Evolutionary conservation across 2,888 invertebrate species (phyloP).

Genomic region (Andrena marginata): DNA sequence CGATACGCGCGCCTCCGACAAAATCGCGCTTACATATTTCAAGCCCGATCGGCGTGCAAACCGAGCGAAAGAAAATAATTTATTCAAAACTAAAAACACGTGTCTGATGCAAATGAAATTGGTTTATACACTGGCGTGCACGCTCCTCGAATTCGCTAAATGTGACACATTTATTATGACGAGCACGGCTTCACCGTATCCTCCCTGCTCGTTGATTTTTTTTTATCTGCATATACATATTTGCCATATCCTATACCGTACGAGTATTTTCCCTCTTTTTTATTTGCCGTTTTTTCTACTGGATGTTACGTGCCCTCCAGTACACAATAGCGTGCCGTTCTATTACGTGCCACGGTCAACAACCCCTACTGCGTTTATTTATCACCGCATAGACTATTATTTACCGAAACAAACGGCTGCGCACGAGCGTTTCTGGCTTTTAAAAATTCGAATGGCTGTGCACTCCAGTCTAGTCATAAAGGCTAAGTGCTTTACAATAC

Average conservation of each 20-base stretch:
- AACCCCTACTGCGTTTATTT: constrained; percentile 54
- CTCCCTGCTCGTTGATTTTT: not conserved
- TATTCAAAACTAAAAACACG: constrained; percentile 14
- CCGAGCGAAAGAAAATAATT: constrained; percentile 9
- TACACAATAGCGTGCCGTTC: constrained; percentile 49
- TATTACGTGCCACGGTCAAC: constrained; percentile 51
- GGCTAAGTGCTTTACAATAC: constrained; percentile 67
- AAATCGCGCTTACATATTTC: constrained; percentile 7
- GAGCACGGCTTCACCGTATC: constrained; percentile 11
- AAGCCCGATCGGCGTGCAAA: not conserved
- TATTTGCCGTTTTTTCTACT: constrained; percentile 19
- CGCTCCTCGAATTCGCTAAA: constrained; percentile 1
- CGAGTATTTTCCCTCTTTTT: constrained; percentile 29
- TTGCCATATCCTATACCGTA: constrained; percentile 37
- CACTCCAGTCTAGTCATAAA: constrained; percentile 57
- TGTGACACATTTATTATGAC: constrained; percentile 2
- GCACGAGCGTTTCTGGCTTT: constrained; percentile 66
- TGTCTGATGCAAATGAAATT: too few species aligned
- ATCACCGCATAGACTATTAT: constrained; percentile 56
- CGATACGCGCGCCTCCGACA: not conserved
- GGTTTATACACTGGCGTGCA: not conserved
- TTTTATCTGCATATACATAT: constrained; percentile 9
- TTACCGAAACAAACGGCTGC: constrained; percentile 63
- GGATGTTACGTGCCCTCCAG: constrained; percentile 29
- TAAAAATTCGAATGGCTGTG: constrained; percentile 63